A percentile compares a stretch with the other conserved stretches of the same genome.
phyloP scores from a whole-genome alignment of 2,888 invertebrate species.

The Tachina lurida region DNA sequence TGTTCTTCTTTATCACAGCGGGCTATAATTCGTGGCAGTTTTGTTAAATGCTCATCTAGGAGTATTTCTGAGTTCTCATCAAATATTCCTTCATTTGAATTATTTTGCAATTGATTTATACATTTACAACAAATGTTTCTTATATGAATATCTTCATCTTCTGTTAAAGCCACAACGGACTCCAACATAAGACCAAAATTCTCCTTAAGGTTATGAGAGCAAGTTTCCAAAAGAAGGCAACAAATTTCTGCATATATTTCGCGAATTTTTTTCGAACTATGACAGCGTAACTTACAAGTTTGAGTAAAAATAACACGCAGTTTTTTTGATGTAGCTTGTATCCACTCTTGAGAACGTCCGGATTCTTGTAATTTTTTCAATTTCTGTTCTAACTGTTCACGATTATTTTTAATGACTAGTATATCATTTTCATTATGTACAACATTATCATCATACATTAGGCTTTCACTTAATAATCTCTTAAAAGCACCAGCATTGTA shows the following conservation, averaged over 20 bases:
- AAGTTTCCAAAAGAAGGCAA: constrained; percentile 85
- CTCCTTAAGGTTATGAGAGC: constrained; percentile 86
- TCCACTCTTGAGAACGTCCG: constrained; percentile 82
- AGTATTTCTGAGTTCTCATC: constrained; percentile 84
- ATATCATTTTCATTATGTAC: constrained; percentile 69
- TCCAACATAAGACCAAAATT: constrained; percentile 87
- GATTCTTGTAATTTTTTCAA: constrained; percentile 76
- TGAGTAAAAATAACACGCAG: constrained; percentile 80
- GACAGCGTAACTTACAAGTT: constrained; percentile 84
- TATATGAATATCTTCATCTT: constrained; percentile 86
- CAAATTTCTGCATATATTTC: constrained; percentile 86
- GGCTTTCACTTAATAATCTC: constrained; percentile 67
- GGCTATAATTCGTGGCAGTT: constrained; percentile 86
- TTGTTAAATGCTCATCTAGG: constrained; percentile 84
- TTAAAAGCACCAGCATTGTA: constrained; percentile 75
- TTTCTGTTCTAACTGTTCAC: constrained; percentile 74
- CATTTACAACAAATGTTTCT: constrained; percentile 81
- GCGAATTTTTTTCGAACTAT: constrained; percentile 86
- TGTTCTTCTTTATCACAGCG: constrained; percentile 87
- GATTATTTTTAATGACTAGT: constrained; percentile 74
- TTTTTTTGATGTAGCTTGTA: constrained; percentile 78
- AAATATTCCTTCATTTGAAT: constrained; percentile 74
- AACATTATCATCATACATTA: neutral
- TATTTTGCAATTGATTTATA: constrained; percentile 81
- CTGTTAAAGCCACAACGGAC: constrained; percentile 87